Conservation (phyloP, 2,797 vertebrate genomes). For the Hyperoplus lanceolatus region DNA sequence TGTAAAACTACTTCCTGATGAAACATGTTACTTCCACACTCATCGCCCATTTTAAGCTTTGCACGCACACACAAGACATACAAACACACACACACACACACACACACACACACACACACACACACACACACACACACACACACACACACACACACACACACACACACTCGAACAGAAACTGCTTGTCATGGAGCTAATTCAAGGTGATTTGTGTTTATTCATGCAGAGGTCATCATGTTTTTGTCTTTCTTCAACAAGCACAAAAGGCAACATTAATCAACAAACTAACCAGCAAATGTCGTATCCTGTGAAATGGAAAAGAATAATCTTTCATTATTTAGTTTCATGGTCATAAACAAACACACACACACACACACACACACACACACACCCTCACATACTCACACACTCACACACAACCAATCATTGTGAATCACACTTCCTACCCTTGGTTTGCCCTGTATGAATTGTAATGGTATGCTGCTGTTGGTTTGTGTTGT, state of each 20-base stretch:
- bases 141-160: slow-evolving; percentile 1
- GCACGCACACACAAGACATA: too few relatives aligned
- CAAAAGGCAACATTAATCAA: slow-evolving; percentile 57
- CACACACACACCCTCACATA: slow-evolving; percentile 24
- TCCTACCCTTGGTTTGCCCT: slow-evolving; percentile 42
- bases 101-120: too few relatives aligned
- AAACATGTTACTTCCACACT: neutral
- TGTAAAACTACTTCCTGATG: neutral
- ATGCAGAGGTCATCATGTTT: slow-evolving; percentile 39
- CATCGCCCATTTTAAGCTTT: too few relatives aligned
- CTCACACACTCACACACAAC: neutral
- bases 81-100: too few relatives aligned
- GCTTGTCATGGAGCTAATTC: slow-evolving; percentile 28
- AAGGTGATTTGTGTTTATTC: slow-evolving; percentile 47
- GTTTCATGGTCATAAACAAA: slow-evolving; percentile 38
- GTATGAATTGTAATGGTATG: slow-evolving; percentile 59
- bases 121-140: too few relatives aligned
- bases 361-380: slow-evolving; percentile 8
- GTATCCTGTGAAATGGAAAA: slow-evolving; percentile 44
- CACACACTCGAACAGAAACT: neutral
- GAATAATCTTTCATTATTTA: slow-evolving; percentile 25
- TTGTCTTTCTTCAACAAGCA: slow-evolving; percentile 32
- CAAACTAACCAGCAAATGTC: slow-evolving; percentile 47
- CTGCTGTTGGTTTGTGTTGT: neutral
- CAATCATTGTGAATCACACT: slow-evolving; percentile 31